Evolutionary conservation across 2,113 vertebrate species (phyloP).

Genomic region (Chionis minor): DNA sequence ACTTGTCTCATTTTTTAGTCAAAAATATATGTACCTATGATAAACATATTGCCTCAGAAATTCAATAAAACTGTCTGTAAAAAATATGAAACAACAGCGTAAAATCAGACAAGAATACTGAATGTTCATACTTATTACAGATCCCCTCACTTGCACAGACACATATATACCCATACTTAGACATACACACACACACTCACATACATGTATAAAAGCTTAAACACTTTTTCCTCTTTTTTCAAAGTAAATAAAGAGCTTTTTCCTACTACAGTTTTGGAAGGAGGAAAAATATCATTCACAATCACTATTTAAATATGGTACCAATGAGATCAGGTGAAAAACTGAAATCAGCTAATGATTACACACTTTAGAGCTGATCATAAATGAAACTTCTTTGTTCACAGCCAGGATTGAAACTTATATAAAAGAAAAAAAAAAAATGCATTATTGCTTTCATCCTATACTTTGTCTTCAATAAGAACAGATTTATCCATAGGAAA

Average conservation of each 20-base stretch:
- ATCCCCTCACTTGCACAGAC: not conserved
- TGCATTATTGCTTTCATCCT: not conserved
- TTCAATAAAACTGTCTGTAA: not conserved
- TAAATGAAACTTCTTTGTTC: not conserved
- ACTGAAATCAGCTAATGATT: not conserved
- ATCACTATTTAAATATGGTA: not conserved
- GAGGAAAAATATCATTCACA: not conserved
- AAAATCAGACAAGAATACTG: not conserved
- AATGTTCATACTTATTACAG: not conserved
- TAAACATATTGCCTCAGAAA: not conserved
- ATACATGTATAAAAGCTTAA: not conserved
- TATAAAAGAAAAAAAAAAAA: not conserved
- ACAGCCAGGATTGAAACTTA: not conserved
- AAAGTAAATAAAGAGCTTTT: not conserved
- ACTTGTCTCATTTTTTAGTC: not conserved
- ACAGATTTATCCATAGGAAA: not conserved
- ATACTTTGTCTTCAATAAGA: not conserved
- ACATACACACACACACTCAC: not conserved
- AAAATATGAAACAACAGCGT: not conserved
- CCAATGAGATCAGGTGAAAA: not conserved
- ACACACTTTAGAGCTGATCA: not conserved
- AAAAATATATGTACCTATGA: not conserved
- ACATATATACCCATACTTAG: not conserved
- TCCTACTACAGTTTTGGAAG: not conserved
- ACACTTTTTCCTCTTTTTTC: not conserved